These are phyloP conservation scores for Potamarius usumacintae DNA, from an alignment of 2,113 vertebrate genomes.

Conservation along the genomic window DNA sequence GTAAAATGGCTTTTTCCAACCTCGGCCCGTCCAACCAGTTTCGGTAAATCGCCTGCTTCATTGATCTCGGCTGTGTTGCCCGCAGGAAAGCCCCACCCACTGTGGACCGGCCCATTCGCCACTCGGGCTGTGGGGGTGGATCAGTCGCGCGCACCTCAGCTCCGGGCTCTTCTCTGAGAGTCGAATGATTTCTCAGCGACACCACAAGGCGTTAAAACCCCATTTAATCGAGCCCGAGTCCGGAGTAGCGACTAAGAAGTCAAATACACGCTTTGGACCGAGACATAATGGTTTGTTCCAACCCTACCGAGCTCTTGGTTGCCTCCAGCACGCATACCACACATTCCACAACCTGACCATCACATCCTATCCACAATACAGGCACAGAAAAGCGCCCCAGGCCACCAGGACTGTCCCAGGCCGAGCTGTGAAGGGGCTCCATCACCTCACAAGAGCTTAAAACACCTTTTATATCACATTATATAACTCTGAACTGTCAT, in stretches of 20 bases:
- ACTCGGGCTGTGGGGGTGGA: not conserved
- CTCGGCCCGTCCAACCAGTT: constrained; percentile 65
- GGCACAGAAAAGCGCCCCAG: constrained; percentile 42
- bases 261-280: accelerated
- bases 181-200: not conserved
- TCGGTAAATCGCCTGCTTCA: constrained; percentile 74
- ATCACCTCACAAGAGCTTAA: not conserved
- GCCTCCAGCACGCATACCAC: constrained; percentile 73
- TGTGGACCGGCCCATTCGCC: constrained; percentile 77
- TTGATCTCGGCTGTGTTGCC: constrained; percentile 82
- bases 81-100: constrained; percentile 82
- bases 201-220: accelerated
- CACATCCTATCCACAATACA: constrained; percentile 61
- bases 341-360: constrained; percentile 76
- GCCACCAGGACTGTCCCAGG: constrained; percentile 41
- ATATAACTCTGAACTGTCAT: too few species aligned
- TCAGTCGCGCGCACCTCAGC: too few species aligned
- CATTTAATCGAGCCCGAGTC: accelerated
- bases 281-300: not conserved
- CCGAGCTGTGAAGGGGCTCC: not conserved
- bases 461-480: not conserved
- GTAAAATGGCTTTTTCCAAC: constrained; percentile 50
- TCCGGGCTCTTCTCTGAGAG: accelerated
- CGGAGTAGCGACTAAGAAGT: accelerated
- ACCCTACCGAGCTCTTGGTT: constrained; percentile 51